A percentile compares a stretch with the other conserved stretches of the same genome.
phyloP scores from a whole-genome alignment of 2,888 invertebrate genomes.

The Drepana falcataria region DNA sequence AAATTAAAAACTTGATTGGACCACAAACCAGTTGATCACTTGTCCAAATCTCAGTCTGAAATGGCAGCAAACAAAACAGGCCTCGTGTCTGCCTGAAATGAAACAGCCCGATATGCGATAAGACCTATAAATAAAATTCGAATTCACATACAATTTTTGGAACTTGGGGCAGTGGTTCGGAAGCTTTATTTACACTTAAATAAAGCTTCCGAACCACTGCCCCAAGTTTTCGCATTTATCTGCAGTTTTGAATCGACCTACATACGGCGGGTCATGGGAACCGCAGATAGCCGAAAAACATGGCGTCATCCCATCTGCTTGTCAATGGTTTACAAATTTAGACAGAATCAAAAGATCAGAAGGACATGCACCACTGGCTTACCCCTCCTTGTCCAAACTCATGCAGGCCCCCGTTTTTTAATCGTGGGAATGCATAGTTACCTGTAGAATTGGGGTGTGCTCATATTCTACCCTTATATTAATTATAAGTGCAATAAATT shows the following conservation, averaged over 20 bases:
- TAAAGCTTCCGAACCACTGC: too few species aligned
- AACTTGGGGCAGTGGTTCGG: too few species aligned
- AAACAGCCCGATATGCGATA: too few species aligned
- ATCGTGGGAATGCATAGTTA: slow-evolving; percentile 64
- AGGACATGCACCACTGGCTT: slow-evolving; percentile 49
- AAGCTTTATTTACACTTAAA: too few species aligned
- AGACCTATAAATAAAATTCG: too few species aligned
- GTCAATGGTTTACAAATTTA: slow-evolving; percentile 27
- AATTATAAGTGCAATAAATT: slow-evolving; percentile 71
- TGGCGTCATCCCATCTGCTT: slow-evolving; percentile 32
- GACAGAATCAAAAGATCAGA: slow-evolving; percentile 24
- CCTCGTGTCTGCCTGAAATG: too few species aligned
- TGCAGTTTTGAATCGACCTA: not conserved
- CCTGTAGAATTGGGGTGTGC: slow-evolving; percentile 46
- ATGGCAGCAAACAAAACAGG: not conserved
- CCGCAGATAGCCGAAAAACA: slow-evolving; percentile 21
- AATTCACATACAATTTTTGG: too few species aligned
- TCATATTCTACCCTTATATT: slow-evolving; percentile 45
- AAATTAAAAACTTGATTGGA: slow-evolving; percentile 6
- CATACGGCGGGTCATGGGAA: slow-evolving; percentile 25
- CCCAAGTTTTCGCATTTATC: not conserved
- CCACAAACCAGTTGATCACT: slow-evolving; percentile 1
- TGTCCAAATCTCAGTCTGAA: not conserved
- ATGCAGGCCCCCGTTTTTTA: slow-evolving; percentile 53
- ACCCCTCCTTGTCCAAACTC: slow-evolving; percentile 52